Evolutionary conservation across 2,113 vertebrate genomes (phyloP).

Genomic region (Oncorhynchus tshawytscha): DNA sequence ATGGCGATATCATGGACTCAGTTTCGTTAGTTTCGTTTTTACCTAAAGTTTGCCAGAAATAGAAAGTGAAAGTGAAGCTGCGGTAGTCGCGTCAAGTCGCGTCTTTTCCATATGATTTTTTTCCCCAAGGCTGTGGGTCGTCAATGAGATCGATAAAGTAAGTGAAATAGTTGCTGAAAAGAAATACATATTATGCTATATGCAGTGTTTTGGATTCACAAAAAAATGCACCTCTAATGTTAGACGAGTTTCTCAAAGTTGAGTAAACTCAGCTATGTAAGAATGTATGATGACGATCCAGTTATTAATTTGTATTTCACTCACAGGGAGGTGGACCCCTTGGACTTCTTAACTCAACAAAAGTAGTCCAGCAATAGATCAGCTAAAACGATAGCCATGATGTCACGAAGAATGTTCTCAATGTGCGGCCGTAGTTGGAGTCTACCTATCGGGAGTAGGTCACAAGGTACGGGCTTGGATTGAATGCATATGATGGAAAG

Average conservation of each 20-base stretch:
- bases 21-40: not conserved
- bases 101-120: too few species aligned
- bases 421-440: not conserved
- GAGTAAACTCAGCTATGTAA: too few species aligned
- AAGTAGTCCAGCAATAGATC: not conserved
- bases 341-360: not conserved
- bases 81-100: not conserved
- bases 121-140: not conserved
- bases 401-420: not conserved
- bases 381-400: not conserved
- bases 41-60: not conserved
- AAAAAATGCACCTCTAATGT: not conserved
- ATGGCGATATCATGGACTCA: too few species aligned
- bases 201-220: not conserved
- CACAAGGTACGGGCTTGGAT: not conserved
- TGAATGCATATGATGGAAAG: not conserved
- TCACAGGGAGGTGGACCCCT: not conserved
- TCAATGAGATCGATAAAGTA: not conserved
- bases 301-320: not conserved
- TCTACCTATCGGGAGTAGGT: not conserved
- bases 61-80: constrained; percentile 36
- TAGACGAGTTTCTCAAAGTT: too few species aligned
- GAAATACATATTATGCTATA: not conserved
- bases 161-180: not conserved
- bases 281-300: too few species aligned